A percentile compares a stretch with the other conserved stretches of the same genome.
These are phyloP conservation scores for Pachyseris speciosa DNA, from an alignment of 64 coral and sea anemone species.

Conservation along the genomic window DNA sequence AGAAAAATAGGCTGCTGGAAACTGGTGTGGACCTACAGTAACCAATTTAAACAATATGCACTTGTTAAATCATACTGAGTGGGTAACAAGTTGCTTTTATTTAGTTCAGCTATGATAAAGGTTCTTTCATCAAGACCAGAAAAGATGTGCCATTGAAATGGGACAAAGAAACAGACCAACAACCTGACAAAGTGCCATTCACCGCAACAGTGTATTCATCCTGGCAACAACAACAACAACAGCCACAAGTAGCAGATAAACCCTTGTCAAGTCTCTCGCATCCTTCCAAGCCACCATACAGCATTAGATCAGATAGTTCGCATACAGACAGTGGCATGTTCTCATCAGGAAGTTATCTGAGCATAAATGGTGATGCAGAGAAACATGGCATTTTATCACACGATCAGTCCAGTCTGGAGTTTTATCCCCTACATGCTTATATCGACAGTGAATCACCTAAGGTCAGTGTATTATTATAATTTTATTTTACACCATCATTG, in stretches of 20 bases:
- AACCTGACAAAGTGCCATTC: conserved; percentile 20
- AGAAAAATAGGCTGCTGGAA: too few species aligned
- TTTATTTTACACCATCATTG: background rate
- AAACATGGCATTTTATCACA: conserved; percentile 21
- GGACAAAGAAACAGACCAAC: background rate
- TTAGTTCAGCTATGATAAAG: background rate
- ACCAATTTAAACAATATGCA: too few species aligned
- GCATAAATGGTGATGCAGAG: conserved; percentile 4
- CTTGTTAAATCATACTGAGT: too few species aligned
- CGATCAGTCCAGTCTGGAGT: conserved; percentile 9
- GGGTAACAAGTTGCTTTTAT: background rate
- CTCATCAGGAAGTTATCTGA: conserved; percentile 17
- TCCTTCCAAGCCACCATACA: background rate
- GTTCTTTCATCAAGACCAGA: background rate
- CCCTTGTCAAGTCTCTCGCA: background rate
- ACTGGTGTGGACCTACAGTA: too few species aligned
- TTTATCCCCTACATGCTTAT: conserved; percentile 1
- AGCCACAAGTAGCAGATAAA: conserved; percentile 11
- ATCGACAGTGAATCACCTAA: conserved; percentile 3
- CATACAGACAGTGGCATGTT: conserved; percentile 44
- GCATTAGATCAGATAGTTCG: background rate
- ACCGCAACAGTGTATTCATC: background rate
- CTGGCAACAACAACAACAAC: conserved; percentile 7
- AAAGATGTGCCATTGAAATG: background rate
- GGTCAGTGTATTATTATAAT: background rate